These are phyloP conservation scores for Podarcis muralis DNA, from an alignment of 2,113 vertebrate genomes.

Conservation along the genomic window DNA sequence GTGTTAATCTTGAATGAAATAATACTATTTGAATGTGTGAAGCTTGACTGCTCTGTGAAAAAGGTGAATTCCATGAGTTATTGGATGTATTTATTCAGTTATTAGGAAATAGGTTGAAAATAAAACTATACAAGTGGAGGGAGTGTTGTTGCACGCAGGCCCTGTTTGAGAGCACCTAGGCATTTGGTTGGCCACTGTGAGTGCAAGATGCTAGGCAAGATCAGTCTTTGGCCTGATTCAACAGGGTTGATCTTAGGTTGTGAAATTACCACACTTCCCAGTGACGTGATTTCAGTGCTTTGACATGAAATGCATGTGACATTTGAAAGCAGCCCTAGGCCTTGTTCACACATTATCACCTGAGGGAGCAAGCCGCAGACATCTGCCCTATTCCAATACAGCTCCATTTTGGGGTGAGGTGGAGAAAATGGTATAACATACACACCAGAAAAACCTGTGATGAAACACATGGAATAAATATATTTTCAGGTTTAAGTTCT, in stretches of 20 bases:
- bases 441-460: not conserved
- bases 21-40: not conserved
- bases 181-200: too few relatives aligned
- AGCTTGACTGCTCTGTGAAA: too few relatives aligned
- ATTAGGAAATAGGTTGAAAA: too few relatives aligned
- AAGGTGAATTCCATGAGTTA: too few relatives aligned
- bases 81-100: too few relatives aligned
- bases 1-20: not conserved
- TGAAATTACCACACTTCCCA: not conserved
- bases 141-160: too few relatives aligned
- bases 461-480: not conserved
- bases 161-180: too few relatives aligned
- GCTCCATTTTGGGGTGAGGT: not conserved
- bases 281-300: conserved; percentile 11
- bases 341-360: conserved; percentile 3
- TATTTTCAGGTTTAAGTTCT: not conserved
- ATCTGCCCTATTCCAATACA: not conserved
- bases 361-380: not conserved
- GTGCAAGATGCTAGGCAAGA: too few relatives aligned
- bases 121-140: too few relatives aligned
- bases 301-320: conserved; percentile 1
- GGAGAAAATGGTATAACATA: not conserved
- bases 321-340: not conserved
- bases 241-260: too few relatives aligned
- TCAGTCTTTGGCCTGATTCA: too few relatives aligned